phyloP scores from a whole-genome alignment of 64 coral and sea anemone species.

The Astreopora myriophthalma region DNA sequence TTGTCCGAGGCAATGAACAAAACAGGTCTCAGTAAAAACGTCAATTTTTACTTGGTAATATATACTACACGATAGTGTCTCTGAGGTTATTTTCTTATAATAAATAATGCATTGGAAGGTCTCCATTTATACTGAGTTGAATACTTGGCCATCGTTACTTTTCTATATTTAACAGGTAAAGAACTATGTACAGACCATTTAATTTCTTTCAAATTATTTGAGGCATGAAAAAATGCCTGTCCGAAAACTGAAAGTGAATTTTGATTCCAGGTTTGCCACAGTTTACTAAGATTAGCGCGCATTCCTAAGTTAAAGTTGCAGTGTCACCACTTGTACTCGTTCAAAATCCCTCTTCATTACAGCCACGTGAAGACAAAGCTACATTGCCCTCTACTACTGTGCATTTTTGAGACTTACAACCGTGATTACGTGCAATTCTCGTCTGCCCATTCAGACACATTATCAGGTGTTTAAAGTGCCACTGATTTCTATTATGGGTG shows the following conservation, averaged over 20 bases:
- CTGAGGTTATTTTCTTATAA: slow-evolving; percentile 33
- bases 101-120: slow-evolving; percentile 32
- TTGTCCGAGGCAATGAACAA: no score
- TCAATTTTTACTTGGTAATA: slow-evolving; percentile 18
- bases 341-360: neutral
- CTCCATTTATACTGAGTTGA: neutral
- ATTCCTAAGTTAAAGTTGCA: neutral
- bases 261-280: neutral
- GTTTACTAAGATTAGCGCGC: neutral
- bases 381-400: no score
- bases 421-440: no score
- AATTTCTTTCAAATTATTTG: neutral
- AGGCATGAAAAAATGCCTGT: neutral
- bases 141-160: neutral
- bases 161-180: neutral
- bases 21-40: neutral
- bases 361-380: no score
- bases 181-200: neutral
- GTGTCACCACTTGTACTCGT: neutral
- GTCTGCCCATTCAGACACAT: no score
- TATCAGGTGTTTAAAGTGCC: no score
- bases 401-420: no score
- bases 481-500: no score
- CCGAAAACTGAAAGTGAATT: neutral
- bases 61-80: neutral